A percentile compares a stretch with the other conserved stretches of the same genome.
These are phyloP conservation scores for Premnoplex brunnescens DNA, from an alignment of 2,797 vertebrate species.

Conservation along the genomic window DNA sequence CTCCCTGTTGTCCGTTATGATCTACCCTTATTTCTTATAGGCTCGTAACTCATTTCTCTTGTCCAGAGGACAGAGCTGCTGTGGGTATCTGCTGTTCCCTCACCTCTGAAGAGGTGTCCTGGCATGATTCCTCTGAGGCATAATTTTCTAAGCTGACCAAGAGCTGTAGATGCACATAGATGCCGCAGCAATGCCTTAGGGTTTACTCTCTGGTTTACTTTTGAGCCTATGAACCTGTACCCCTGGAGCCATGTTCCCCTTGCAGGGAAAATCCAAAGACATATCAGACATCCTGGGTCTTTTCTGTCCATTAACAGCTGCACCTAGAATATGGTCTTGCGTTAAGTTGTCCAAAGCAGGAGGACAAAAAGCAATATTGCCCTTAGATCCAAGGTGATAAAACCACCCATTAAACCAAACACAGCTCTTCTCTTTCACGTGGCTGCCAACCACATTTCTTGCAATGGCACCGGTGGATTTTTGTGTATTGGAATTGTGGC, in stretches of 20 bases:
- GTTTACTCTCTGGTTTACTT: neutral
- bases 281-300: neutral
- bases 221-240: neutral
- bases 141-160: neutral
- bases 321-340: neutral
- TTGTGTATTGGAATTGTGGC: neutral
- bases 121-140: neutral
- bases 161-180: neutral
- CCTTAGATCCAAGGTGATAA: neutral
- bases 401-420: neutral
- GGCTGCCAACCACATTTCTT: neutral
- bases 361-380: neutral
- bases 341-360: neutral
- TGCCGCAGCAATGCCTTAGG: neutral
- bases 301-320: neutral
- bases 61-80: neutral
- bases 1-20: neutral
- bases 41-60: accelerated
- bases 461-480: accelerated
- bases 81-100: neutral
- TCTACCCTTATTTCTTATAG: neutral
- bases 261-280: neutral
- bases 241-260: neutral
- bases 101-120: neutral
- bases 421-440: neutral